phyloP scores from a whole-genome alignment of 2,113 vertebrate genomes.

The Bostrychus sinensis region DNA sequence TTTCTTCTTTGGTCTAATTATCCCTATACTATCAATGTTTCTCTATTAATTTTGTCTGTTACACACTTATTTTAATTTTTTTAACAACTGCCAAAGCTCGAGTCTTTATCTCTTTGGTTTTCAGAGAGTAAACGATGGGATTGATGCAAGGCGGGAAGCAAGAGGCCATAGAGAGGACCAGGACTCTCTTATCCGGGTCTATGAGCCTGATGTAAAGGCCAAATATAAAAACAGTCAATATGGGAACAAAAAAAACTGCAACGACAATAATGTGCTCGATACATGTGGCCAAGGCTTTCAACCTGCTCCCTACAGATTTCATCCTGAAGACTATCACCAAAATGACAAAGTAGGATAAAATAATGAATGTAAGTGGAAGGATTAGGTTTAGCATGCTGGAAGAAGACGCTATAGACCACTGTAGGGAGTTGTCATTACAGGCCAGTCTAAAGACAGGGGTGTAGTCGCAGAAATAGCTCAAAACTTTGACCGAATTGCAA shows the following conservation, averaged over 20 bases:
- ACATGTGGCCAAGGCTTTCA: conserved; percentile 47
- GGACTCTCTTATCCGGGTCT: conserved; percentile 33
- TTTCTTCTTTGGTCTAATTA: neutral
- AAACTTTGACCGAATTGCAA: conserved; percentile 48
- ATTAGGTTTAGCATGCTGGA: conserved; percentile 24
- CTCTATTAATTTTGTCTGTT: neutral
- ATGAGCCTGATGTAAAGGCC: conserved; percentile 19
- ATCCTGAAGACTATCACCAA: conserved; percentile 58
- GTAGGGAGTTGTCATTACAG: conserved; percentile 44
- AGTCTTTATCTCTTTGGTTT: conserved; percentile 56
- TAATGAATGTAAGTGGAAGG: conserved; percentile 48
- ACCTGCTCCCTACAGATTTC: conserved; percentile 39
- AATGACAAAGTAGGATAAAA: conserved; percentile 45
- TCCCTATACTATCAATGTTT: neutral
- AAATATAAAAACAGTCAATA: conserved; percentile 31
- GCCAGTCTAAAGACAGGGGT: conserved; percentile 58
- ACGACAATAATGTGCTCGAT: conserved; percentile 57
- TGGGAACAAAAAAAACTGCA: conserved; percentile 50
- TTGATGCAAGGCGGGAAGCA: conserved; percentile 52
- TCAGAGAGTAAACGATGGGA: conserved; percentile 60
- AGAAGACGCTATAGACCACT: conserved; percentile 32
- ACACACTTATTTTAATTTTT: neutral
- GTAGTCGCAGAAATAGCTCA: conserved; percentile 68
- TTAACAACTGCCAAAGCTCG: conserved; percentile 4
- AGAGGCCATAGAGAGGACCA: conserved; percentile 48